Base-by-base conservation (phyloP, 1,140 invertebrate genomes). In the Drosophila elegans region DNA sequence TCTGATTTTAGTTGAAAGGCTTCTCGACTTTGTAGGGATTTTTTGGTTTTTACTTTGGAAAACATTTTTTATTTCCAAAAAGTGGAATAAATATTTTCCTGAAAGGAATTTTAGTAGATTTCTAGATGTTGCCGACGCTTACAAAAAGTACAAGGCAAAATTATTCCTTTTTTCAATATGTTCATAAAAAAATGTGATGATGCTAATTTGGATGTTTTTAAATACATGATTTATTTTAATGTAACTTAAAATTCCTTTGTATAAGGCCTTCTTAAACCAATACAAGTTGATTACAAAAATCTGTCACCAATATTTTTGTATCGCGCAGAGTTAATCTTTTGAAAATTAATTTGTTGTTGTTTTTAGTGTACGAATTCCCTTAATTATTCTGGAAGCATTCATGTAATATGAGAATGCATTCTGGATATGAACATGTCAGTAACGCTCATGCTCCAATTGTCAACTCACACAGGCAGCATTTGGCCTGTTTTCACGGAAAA, bases 391-490 rank as follows among this genome's bases (percentile, higher is more conserved):
- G 13, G 12, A 13, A 7, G 32, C 64, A 16, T 52, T 16, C n/a
- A 21, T 66, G 61, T 52, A 71, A 62, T 39, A 32, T 52, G 42
- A 41, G 62, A 46, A 36, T 41, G 44, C 11, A 44, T 29, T 38
- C 32, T 62, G 54, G 6, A 67, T 77, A 44, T 69, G 62, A 53
- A 67, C 34, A 75, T 82, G 83, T 69, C 83, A 82, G 66, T 69
- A 78, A 74, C 64, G 53, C 80, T 75, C 83, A 88, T 80, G 83
- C 84, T 77, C 79, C 84, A 88, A 88, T 88, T 88, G 83, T 88
- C 79, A 89, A 66, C 64, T 59, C 42, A 21, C 29, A 78, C 55
- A 54, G 42, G 32, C 45, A 67, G 62, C 77, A 81, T 83, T 78
- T 76, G 69, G 80, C 63, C 67, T 38, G 3, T 42, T 56, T 48